Evolutionary conservation across 92 coral and sea anemone species (phyloP).

Genomic region (Bergia puertoricense): DNA sequence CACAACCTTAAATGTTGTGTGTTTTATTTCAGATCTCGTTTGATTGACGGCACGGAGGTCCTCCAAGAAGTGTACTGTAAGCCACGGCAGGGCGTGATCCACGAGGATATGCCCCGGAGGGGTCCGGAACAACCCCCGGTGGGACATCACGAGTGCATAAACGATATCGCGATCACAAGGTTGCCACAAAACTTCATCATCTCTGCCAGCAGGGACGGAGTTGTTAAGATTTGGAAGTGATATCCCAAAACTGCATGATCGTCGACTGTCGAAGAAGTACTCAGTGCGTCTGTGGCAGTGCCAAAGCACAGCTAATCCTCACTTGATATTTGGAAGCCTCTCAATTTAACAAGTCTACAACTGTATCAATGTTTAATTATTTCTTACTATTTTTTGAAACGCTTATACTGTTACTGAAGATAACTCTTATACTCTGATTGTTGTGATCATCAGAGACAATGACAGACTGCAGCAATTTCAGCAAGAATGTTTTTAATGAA

Average conservation of each 20-base stretch:
- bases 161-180: conserved; percentile 83
- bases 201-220: conserved; percentile 96
- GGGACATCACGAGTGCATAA: conserved; percentile 98
- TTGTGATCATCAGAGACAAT: too few species aligned
- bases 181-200: conserved; percentile 91
- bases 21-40: conserved; percentile 70
- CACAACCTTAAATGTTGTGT: neutral
- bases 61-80: conserved; percentile 90
- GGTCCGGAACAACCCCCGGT: conserved; percentile 97
- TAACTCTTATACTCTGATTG: too few species aligned
- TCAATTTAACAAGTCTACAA: too few species aligned
- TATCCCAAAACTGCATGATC: neutral
- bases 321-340: too few species aligned
- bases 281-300: too few species aligned
- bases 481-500: too few species aligned
- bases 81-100: conserved; percentile 81
- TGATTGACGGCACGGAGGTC: conserved; percentile 97
- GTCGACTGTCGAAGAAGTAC: too few species aligned
- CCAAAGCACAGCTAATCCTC: too few species aligned
- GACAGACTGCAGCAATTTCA: too few species aligned
- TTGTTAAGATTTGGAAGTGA: conserved; percentile 94
- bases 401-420: too few species aligned
- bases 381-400: too few species aligned
- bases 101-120: conserved; percentile 95
- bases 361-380: too few species aligned